Conservation (phyloP, 2,113 vertebrate genomes). For the Poeciliopsis turrubarensis region DNA sequence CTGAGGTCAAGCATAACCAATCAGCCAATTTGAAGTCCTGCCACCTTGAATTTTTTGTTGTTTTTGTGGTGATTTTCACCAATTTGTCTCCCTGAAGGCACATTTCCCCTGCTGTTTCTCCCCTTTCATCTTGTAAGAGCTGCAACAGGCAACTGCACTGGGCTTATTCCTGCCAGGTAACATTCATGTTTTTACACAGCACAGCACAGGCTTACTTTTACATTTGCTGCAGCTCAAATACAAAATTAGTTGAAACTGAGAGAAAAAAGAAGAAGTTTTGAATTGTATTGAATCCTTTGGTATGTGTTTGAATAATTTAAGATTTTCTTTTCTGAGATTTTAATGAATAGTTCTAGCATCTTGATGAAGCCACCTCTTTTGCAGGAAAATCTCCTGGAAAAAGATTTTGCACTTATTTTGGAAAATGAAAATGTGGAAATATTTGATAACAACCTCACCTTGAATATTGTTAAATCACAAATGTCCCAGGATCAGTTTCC, state of each 20-base stretch:
- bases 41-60: conserved; percentile 23
- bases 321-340: too few species aligned
- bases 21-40: conserved; percentile 35
- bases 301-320: neutral
- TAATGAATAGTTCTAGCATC: too few species aligned
- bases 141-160: neutral
- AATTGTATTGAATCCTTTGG: neutral
- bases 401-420: too few species aligned
- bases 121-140: conserved; percentile 26
- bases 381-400: too few species aligned
- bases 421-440: too few species aligned
- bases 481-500: too few species aligned
- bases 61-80: conserved; percentile 22
- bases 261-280: neutral
- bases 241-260: neutral
- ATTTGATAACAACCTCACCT: too few species aligned
- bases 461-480: too few species aligned
- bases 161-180: conserved; percentile 12
- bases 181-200: neutral
- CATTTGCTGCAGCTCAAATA: neutral
- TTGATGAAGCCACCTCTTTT: too few species aligned
- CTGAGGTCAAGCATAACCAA: conserved; percentile 41
- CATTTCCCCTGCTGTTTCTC: neutral
- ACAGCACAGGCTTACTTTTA: neutral
- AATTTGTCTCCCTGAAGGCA: conserved; percentile 1